A percentile compares a stretch with the other conserved stretches of the same genome.
phyloP scores from a whole-genome alignment of 1,140 invertebrate species.

The Penaeus vannamei region DNA sequence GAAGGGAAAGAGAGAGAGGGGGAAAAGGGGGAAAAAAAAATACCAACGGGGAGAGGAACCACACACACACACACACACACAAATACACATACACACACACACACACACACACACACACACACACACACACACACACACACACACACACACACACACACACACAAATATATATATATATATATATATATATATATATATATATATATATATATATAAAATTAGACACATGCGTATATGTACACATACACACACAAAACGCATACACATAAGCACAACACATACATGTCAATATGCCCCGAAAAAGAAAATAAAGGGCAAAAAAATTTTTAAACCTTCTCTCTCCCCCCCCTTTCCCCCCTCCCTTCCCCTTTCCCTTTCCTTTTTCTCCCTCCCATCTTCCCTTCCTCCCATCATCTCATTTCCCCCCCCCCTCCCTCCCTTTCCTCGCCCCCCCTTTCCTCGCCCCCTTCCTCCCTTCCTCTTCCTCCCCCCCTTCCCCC shows the following conservation, averaged over 20 bases:
- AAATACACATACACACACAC: conserved; percentile 20
- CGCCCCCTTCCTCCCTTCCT: not conserved
- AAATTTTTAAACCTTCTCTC: not conserved
- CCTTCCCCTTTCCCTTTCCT: not conserved
- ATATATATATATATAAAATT: not conserved
- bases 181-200: conserved; percentile 48
- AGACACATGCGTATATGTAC: conserved; percentile 7
- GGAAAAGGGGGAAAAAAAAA: too few species aligned
- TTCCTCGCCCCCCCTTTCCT: too few species aligned
- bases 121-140: not conserved
- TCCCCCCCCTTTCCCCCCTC: not conserved
- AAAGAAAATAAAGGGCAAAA: too few species aligned
- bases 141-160: not conserved
- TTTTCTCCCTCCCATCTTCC: not conserved
- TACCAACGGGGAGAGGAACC: too few species aligned
- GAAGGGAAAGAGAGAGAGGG: too few species aligned
- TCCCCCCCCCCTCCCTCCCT: too few species aligned
- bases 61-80: conserved; percentile 5
- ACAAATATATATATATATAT: too few species aligned
- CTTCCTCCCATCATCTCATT: too few species aligned
- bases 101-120: conserved; percentile 5
- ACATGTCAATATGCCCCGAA: too few species aligned
- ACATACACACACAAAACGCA: too few species aligned
- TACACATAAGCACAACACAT: too few species aligned
- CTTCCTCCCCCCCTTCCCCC: not conserved